phyloP scores from a whole-genome alignment of 1,140 invertebrate species.

The Eueides isabella region DNA sequence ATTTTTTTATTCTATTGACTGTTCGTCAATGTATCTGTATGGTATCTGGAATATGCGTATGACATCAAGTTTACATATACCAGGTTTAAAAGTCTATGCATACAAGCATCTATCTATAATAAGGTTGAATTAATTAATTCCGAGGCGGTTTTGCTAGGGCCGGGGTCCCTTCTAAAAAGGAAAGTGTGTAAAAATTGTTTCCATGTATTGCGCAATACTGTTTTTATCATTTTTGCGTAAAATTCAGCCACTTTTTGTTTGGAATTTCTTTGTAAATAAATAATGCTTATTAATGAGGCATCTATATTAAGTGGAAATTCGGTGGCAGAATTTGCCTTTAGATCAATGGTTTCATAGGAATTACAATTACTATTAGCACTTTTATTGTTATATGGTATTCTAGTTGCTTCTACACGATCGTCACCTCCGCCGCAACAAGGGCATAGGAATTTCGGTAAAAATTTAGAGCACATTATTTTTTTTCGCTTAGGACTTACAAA shows the following conservation, averaged over 20 bases:
- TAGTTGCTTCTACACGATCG: constrained; percentile 40
- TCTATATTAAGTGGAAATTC: constrained; percentile 48
- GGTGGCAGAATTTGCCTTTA: constrained; percentile 36
- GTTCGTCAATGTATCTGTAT: no score
- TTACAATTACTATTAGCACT: constrained; percentile 40
- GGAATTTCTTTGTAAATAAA: constrained; percentile 43
- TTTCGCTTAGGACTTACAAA: constrained; percentile 8
- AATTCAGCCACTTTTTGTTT: constrained; percentile 30
- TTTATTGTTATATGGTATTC: constrained; percentile 34
- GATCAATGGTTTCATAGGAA: constrained; percentile 58
- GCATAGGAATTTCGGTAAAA: constrained; percentile 52
- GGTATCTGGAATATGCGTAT: no score
- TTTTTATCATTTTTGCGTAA: constrained; percentile 41
- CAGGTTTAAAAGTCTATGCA: no score
- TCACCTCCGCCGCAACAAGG: constrained; percentile 63
- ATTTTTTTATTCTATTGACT: no score
- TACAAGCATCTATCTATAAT: neutral
- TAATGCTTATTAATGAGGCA: constrained; percentile 57
- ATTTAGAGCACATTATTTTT: constrained; percentile 39
- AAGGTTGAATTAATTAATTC: neutral
- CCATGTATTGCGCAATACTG: constrained; percentile 42
- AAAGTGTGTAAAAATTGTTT: constrained; percentile 13
- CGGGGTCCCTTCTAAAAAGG: neutral
- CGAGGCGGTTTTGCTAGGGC: neutral
- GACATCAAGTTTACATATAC: no score